These are phyloP conservation scores for Megamerina dolium DNA, from an alignment of 2,888 invertebrate species.

Conservation along the genomic window DNA sequence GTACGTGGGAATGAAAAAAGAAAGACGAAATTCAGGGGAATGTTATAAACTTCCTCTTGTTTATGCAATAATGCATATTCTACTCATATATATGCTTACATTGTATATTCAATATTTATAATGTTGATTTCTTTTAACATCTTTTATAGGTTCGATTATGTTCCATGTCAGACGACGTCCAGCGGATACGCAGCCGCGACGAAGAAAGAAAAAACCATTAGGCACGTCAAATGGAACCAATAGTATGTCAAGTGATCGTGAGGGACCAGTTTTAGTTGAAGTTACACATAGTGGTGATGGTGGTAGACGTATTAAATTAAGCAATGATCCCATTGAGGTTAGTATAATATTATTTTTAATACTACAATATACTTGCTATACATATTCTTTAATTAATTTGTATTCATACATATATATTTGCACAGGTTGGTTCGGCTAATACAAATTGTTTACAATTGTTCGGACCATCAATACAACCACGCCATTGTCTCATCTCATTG, in stretches of 20 bases:
- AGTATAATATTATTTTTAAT: conserved; percentile 1
- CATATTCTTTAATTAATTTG: background rate
- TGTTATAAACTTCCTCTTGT: too few relatives aligned
- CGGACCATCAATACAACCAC: conserved; percentile 86
- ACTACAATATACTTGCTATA: background rate
- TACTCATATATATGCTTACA: too few relatives aligned
- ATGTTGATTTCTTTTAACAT: too few relatives aligned
- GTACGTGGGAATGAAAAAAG: too few relatives aligned
- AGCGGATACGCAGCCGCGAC: conserved; percentile 81
- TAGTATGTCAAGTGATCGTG: conserved; percentile 55
- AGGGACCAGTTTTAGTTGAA: conserved; percentile 64
- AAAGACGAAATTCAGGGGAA: too few relatives aligned
- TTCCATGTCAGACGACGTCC: conserved; percentile 93
- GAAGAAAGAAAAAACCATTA: conserved; percentile 75
- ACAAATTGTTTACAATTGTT: conserved; percentile 72
- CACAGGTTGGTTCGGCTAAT: conserved; percentile 69
- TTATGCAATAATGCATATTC: too few relatives aligned
- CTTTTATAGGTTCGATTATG: conserved; percentile 95
- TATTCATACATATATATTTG: background rate
- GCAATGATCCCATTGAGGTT: conserved; percentile 63
- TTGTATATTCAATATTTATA: too few relatives aligned
- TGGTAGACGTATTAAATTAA: conserved; percentile 59
- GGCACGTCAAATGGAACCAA: conserved; percentile 51
- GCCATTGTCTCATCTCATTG: conserved; percentile 91
- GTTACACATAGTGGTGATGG: conserved; percentile 54